A percentile compares a stretch with the other conserved stretches of the same genome.
Evolutionary conservation across 1,140 invertebrate species (phyloP).

Genomic region (Leptinotarsa defecta): DNA sequence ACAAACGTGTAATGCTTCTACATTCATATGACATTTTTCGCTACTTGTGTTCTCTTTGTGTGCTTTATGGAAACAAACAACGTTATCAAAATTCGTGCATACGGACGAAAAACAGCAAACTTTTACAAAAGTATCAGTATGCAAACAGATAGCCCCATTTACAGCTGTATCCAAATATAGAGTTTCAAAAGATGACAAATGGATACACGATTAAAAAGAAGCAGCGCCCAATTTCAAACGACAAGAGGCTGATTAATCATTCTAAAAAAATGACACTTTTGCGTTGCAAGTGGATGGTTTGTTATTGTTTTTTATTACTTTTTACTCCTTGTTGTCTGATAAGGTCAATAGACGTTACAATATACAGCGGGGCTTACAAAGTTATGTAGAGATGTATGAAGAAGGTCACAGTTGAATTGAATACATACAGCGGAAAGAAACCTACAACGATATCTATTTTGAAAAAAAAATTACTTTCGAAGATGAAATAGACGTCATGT

Average conservation of each 20-base stretch:
- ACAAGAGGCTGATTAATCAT: conserved; percentile 6
- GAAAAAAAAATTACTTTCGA: no score
- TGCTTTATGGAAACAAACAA: no score
- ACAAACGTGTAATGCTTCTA: no score
- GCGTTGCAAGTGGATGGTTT: background rate
- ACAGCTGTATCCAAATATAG: background rate
- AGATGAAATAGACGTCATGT: no score
- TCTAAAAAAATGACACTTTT: background rate
- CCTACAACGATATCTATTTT: no score
- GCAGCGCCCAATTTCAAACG: conserved; percentile 4
- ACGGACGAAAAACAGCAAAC: background rate
- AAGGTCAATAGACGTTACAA: background rate
- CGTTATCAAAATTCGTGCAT: no score
- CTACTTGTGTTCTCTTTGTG: no score
- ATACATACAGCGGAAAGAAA: no score
- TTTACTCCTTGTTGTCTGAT: background rate
- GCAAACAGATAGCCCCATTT: background rate
- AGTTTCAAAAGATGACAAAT: background rate
- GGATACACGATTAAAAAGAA: background rate
- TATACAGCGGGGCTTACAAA: background rate
- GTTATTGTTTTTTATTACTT: background rate
- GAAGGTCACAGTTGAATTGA: background rate
- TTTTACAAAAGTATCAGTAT: background rate
- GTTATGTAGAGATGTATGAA: background rate
- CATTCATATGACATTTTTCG: no score